A percentile compares a stretch with the other conserved stretches of the same genome.
phyloP scores from a whole-genome alignment of 2,888 invertebrate species.

The Eupithecia abbreviata region DNA sequence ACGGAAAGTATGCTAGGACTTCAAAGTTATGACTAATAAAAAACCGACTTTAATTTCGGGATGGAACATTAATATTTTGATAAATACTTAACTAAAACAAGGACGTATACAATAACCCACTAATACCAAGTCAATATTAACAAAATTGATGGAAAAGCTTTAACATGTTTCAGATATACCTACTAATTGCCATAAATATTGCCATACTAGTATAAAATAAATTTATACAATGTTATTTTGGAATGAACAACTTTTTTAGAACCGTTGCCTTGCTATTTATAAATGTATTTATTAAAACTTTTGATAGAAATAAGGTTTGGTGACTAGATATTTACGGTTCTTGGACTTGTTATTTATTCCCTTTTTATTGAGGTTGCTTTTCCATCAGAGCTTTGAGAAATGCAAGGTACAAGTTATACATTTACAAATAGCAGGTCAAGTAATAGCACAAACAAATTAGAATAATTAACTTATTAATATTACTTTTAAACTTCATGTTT shows the following conservation, averaged over 20 bases:
- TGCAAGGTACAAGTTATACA: neutral
- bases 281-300: neutral
- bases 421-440: constrained; percentile 3
- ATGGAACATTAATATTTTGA: constrained; percentile 3
- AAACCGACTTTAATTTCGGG: neutral
- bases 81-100: neutral
- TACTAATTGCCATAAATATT: constrained; percentile 66
- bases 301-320: neutral
- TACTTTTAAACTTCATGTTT: constrained; percentile 31
- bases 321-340: neutral
- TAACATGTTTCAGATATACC: constrained; percentile 67
- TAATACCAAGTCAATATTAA: constrained; percentile 47
- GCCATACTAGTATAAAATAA: constrained; percentile 59
- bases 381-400: neutral
- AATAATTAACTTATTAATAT: constrained; percentile 20
- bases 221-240: constrained; percentile 32
- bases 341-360: neutral
- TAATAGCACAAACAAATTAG: constrained; percentile 29
- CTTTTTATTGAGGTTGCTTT: neutral
- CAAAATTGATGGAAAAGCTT: constrained; percentile 66
- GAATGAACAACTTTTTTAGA: constrained; percentile 24
- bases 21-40: neutral
- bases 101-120: neutral
- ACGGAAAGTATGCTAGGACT: neutral
- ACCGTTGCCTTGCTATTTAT: neutral